Evolutionary conservation across 2,888 invertebrate species (phyloP).

Genomic region (Mantis religiosa): DNA sequence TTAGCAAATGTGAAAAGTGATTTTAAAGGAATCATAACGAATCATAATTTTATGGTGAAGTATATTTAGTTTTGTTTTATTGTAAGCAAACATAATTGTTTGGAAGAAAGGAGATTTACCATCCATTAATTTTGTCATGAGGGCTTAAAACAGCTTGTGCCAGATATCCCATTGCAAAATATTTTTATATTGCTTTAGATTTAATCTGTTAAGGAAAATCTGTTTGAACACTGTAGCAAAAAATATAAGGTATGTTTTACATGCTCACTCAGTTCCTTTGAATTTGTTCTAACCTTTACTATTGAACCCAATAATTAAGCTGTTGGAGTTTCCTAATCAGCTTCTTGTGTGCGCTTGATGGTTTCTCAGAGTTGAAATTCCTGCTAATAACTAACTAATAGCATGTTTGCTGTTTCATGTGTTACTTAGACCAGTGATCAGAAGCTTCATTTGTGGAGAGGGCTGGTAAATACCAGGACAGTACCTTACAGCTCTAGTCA

Average conservation of each 20-base stretch:
- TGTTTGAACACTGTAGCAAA: background rate
- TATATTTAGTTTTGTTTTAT: too few relatives aligned
- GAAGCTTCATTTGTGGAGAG: constrained; percentile 20
- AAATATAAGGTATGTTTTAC: background rate
- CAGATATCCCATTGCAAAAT: background rate
- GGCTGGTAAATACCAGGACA: constrained; percentile 19
- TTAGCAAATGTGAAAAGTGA: too few relatives aligned
- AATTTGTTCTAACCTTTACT: background rate
- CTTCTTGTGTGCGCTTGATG: background rate
- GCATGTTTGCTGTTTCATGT: constrained; percentile 33
- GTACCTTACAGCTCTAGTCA: constrained; percentile 29
- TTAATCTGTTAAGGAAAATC: background rate
- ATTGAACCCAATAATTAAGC: background rate
- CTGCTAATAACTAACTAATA: constrained; percentile 26
- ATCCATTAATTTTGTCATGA: background rate
- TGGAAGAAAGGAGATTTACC: background rate
- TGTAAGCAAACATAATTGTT: background rate
- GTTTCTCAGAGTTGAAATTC: background rate
- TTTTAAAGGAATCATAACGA: too few relatives aligned
- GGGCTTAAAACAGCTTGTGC: too few relatives aligned
- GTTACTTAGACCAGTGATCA: constrained; percentile 32
- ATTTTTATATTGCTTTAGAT: background rate
- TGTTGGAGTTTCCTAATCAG: background rate
- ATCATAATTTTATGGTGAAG: too few relatives aligned
- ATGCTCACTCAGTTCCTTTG: background rate